Evolutionary conservation across 2,888 invertebrate species (phyloP).

Genomic region (Oligia strigilis): DNA sequence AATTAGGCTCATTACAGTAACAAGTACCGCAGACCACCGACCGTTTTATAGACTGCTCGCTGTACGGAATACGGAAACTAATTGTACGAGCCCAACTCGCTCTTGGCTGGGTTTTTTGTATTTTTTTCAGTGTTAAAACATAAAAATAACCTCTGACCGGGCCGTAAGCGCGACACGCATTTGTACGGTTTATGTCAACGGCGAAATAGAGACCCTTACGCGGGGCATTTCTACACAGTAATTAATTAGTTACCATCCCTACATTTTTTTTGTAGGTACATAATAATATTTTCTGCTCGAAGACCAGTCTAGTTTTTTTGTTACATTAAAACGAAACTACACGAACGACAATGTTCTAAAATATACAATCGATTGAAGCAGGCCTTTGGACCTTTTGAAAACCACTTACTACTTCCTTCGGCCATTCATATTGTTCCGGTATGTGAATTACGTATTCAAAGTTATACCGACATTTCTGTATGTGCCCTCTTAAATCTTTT

Average conservation of each 20-base stretch:
- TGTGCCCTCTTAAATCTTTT: conserved; percentile 87
- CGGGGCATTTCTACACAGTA: not conserved
- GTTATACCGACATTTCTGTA: conserved; percentile 80
- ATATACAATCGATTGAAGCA: conserved; percentile 25
- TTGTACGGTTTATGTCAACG: too few species aligned
- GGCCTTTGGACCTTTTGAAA: conserved; percentile 52
- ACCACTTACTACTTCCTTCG: conserved; percentile 56
- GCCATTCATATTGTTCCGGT: conserved; percentile 71
- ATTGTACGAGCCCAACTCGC: too few species aligned
- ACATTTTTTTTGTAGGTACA: too few species aligned
- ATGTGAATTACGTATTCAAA: conserved; percentile 65
- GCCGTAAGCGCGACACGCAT: too few species aligned
- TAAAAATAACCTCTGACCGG: too few species aligned
- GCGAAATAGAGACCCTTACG: not conserved
- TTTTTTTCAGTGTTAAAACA: too few species aligned
- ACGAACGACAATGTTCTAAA: conserved; percentile 2
- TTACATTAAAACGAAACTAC: conserved; percentile 19
- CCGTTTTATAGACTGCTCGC: too few species aligned
- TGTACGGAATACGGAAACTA: too few species aligned
- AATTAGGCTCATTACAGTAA: too few species aligned
- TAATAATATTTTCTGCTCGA: too few species aligned
- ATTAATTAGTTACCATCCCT: not conserved
- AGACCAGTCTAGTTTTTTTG: not conserved
- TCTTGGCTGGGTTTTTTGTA: too few species aligned
- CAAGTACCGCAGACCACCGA: too few species aligned